A percentile compares a stretch with the other conserved stretches of the same genome.
Evolutionary conservation across 2,113 vertebrate species (phyloP).

Genomic region (Harpagus bidentatus): DNA sequence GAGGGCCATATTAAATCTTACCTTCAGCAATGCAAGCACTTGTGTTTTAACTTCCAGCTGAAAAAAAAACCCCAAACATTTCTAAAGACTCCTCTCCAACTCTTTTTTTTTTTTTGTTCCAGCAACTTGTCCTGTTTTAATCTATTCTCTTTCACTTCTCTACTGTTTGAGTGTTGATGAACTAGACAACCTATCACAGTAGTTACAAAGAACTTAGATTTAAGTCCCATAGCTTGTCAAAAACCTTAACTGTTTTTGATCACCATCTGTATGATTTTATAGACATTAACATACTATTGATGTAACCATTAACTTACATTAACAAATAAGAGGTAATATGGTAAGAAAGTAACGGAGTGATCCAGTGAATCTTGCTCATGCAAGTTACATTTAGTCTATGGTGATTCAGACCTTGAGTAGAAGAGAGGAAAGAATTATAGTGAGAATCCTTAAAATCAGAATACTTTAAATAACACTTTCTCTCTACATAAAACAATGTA

Average conservation of each 20-base stretch:
- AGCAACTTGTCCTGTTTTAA: neutral
- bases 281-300: neutral
- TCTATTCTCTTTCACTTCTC: neutral
- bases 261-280: neutral
- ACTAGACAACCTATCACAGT: neutral
- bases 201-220: neutral
- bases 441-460: neutral
- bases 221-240: neutral
- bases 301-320: neutral
- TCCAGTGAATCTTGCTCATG: neutral
- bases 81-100: neutral
- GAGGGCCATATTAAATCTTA: neutral
- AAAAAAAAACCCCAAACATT: neutral
- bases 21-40: neutral
- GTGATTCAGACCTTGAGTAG: neutral
- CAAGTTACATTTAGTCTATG: neutral
- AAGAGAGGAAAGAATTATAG: neutral
- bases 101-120: neutral
- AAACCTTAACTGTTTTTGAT: neutral
- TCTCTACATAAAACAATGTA: neutral
- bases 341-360: neutral
- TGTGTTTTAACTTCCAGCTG: neutral
- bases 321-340: neutral
- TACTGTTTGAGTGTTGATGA: neutral
- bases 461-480: neutral